These are phyloP conservation scores for Erebia ligea DNA, from an alignment of 2,888 invertebrate species.

Conservation along the genomic window DNA sequence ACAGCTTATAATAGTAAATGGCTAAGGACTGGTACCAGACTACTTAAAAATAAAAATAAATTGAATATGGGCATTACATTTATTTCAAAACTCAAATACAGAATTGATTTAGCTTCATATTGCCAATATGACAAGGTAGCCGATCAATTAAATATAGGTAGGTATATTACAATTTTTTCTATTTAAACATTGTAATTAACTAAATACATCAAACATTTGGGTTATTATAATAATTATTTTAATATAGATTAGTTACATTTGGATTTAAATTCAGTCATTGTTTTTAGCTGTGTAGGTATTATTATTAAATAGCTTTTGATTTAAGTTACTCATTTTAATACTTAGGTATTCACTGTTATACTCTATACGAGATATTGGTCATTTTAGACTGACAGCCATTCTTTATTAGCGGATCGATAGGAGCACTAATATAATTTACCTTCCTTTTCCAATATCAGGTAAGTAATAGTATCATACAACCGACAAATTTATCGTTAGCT, in stretches of 20 bases:
- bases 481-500: too few relatives aligned
- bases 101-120: constrained; percentile 49
- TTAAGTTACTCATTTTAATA: constrained; percentile 5
- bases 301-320: background rate
- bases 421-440: background rate
- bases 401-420: background rate
- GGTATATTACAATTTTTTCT: constrained; percentile 23
- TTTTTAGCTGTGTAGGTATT: background rate
- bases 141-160: constrained; percentile 29
- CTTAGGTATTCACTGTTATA: background rate
- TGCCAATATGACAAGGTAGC: constrained; percentile 63
- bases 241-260: constrained; percentile 5
- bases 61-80: constrained; percentile 63
- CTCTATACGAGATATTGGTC: background rate
- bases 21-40: too few relatives aligned
- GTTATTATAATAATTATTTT: background rate
- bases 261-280: constrained; percentile 13
- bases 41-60: constrained; percentile 37
- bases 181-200: constrained; percentile 42
- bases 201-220: constrained; percentile 52
- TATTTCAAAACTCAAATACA: constrained; percentile 72
- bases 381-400: background rate
- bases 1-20: too few relatives aligned
- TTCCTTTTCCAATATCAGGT: background rate
- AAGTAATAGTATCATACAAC: background rate